phyloP scores from a whole-genome alignment of 2,888 invertebrate species.

The Trichopoda pennipes region DNA sequence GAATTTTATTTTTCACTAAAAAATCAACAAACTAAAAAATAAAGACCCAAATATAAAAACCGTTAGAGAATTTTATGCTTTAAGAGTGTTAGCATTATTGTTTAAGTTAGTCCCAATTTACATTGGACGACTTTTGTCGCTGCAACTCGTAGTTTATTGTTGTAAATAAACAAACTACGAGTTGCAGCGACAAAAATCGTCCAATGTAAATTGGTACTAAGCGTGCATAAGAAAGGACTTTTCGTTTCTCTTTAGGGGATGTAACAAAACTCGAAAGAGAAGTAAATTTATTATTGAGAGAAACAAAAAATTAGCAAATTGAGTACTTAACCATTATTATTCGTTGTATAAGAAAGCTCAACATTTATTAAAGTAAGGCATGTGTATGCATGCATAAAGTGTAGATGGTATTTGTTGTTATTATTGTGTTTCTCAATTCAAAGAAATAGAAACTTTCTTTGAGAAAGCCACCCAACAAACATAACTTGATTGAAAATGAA shows the following conservation, averaged over 20 bases:
- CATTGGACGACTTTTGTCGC: no score
- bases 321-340: not conserved
- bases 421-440: not conserved
- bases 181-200: no score
- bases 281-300: not conserved
- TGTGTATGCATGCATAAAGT: not conserved
- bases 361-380: slow-evolving; percentile 24
- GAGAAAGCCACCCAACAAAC: not conserved
- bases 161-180: no score
- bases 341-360: slow-evolving; percentile 17
- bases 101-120: no score
- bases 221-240: slow-evolving; percentile 22
- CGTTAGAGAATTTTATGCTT: not conserved
- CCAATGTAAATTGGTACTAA: no score
- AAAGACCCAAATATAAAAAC: no score
- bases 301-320: not conserved
- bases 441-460: not conserved
- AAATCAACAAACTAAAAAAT: no score
- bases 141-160: no score
- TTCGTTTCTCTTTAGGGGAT: slow-evolving; percentile 24
- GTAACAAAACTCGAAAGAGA: not conserved
- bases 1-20: no score
- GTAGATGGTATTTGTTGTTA: not conserved
- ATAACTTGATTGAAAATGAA: not conserved
- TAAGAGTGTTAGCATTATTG: not conserved